These are phyloP conservation scores for Agapetus fuscipes DNA, from an alignment of 2,888 invertebrate genomes.

Conservation along the genomic window DNA sequence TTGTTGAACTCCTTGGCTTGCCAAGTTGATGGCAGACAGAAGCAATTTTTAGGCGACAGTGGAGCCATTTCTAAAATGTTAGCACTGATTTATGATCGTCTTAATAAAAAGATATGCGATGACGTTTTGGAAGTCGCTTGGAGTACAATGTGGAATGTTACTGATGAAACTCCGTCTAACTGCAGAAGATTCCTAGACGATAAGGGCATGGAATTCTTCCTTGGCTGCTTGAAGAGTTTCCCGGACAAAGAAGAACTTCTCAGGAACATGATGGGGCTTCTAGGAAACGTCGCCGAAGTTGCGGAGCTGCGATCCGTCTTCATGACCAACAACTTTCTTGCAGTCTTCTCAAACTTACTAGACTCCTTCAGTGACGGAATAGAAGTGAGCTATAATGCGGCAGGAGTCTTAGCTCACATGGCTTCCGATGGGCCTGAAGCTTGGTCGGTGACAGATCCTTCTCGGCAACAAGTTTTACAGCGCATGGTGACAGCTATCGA, in stretches of 20 bases:
- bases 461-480: conserved; percentile 58
- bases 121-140: conserved; percentile 96
- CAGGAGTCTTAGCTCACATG: conserved; percentile 91
- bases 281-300: conserved; percentile 96
- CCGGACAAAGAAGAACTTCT: conserved; percentile 82
- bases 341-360: conserved; percentile 77
- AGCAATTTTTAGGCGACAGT: conserved; percentile 80
- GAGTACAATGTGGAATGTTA: conserved; percentile 99
- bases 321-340: conserved; percentile 76
- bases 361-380: conserved; percentile 86
- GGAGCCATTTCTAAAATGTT: conserved; percentile 87
- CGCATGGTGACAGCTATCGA: conserved; percentile 75
- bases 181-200: conserved; percentile 83
- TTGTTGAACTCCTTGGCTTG: conserved; percentile 92
- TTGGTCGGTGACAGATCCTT: conserved; percentile 70
- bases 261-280: conserved; percentile 95
- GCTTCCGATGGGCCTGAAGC: conserved; percentile 80
- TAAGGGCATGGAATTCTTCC: conserved; percentile 83
- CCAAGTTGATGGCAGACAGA: conserved; percentile 90
- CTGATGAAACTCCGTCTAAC: conserved; percentile 92
- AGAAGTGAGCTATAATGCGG: conserved; percentile 94
- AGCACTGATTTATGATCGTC: conserved; percentile 71
- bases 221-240: conserved; percentile 81
- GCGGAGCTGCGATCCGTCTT: conserved; percentile 67
- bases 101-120: conserved; percentile 71